Conservation (phyloP, 2,113 vertebrate genomes). For the Fukomys damarensis region DNA sequence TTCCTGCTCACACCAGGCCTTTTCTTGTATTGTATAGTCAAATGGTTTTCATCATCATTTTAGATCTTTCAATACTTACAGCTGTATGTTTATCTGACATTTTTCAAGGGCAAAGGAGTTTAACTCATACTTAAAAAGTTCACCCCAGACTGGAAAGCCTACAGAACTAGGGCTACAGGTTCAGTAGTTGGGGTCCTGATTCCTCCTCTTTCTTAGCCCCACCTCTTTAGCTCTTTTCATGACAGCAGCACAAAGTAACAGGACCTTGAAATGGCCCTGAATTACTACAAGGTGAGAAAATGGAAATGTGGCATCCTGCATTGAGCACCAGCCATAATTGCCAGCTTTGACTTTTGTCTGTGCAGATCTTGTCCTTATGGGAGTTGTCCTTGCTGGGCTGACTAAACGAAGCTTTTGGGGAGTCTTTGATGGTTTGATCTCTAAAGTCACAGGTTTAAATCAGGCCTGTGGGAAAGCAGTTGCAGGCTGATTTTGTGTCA, state of each 20-base stretch:
- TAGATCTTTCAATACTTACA: background rate
- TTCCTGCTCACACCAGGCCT: background rate
- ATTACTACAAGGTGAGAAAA: background rate
- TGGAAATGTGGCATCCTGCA: background rate
- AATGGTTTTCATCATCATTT: background rate
- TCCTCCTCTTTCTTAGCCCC: background rate
- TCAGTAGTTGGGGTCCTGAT: background rate
- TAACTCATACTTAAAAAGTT: background rate
- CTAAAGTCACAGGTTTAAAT: background rate
- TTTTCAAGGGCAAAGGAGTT: background rate
- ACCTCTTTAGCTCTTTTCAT: background rate
- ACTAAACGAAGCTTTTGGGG: background rate
- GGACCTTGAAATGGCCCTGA: background rate
- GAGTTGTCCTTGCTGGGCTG: background rate
- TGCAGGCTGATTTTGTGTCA: background rate
- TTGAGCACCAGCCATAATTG: background rate
- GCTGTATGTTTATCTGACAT: background rate
- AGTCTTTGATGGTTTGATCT: background rate
- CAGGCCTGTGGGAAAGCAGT: background rate
- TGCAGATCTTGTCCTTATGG: background rate
- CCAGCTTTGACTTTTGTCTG: background rate
- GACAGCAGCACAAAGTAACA: background rate
- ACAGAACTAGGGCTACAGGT: background rate
- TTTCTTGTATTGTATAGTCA: background rate
- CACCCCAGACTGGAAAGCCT: too few relatives aligned